Percentiles rank a stretch among this genome's conserved stretches.
Conservation (phyloP, 2,113 vertebrate species). For the Smithornis capensis region DNA sequence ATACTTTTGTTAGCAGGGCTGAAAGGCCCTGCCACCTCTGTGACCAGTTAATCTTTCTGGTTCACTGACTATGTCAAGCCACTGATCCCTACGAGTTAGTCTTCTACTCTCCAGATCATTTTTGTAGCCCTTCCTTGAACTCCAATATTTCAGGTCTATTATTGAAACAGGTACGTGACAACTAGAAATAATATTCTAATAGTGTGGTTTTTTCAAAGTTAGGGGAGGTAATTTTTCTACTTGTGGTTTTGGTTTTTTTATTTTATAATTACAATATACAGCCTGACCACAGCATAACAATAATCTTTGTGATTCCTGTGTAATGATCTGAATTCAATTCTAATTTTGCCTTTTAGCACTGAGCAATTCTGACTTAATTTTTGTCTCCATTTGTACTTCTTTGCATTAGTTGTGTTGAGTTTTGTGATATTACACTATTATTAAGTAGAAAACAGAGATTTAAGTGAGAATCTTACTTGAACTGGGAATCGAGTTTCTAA, state of each 20-base stretch:
- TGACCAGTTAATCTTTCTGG: neutral
- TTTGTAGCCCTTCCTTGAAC: neutral
- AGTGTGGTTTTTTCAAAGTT: neutral
- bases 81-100: neutral
- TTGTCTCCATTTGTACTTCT: neutral
- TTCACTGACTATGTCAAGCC: neutral
- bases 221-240: neutral
- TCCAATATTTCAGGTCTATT: neutral
- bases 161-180: neutral
- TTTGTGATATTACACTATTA: neutral
- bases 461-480: neutral
- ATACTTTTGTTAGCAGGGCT: neutral
- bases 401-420: neutral
- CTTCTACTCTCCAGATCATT: neutral
- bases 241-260: neutral
- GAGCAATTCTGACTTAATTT: neutral
- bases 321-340: neutral
- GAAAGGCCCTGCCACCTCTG: neutral
- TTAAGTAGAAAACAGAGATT: neutral
- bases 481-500: neutral
- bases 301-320: neutral
- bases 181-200: neutral
- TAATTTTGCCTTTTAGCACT: neutral
- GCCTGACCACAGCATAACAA: neutral
- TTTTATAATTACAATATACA: neutral